phyloP scores from a whole-genome alignment of 37 sponge, comb jelly and placozoan species.

The Crambe crambe region DNA sequence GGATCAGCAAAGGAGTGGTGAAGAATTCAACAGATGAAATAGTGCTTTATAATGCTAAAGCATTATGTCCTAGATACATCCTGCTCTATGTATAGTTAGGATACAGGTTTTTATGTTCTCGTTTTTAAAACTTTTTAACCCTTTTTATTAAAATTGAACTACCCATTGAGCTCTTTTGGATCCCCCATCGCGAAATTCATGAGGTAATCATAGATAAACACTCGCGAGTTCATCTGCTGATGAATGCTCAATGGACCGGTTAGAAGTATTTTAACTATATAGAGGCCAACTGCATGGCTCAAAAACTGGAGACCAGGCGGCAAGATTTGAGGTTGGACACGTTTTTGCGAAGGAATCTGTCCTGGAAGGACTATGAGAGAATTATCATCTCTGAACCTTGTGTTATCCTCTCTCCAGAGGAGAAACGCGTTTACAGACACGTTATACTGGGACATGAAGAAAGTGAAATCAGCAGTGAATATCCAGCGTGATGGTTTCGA shows the following conservation, averaged over 20 bases:
- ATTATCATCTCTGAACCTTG: conserved; percentile 51
- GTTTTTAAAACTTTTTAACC: no score
- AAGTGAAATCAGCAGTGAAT: not conserved
- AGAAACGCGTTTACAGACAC: conserved; percentile 44
- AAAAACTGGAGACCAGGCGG: no score
- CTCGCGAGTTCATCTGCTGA: no score
- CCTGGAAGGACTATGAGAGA: conserved; percentile 39
- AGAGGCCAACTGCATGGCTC: no score
- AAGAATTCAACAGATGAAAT: conserved; percentile 53
- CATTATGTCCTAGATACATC: conserved; percentile 38
- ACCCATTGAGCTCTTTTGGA: no score
- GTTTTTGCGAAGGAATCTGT: conserved; percentile 33
- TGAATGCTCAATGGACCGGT: no score
- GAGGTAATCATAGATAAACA: no score
- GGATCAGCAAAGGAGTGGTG: not conserved
- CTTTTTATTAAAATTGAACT: no score
- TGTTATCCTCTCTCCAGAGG: conserved; percentile 42
- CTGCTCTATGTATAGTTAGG: conserved; percentile 24
- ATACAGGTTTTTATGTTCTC: not conserved
- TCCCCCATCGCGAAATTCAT: no score
- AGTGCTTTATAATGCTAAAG: conserved; percentile 24
- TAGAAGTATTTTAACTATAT: no score
- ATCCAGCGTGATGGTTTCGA: conserved; percentile 31
- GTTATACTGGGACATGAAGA: conserved; percentile 43
- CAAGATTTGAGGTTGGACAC: conserved; percentile 49